Conservation (phyloP, 2,797 vertebrate genomes). For the Gouania willdenowi region DNA sequence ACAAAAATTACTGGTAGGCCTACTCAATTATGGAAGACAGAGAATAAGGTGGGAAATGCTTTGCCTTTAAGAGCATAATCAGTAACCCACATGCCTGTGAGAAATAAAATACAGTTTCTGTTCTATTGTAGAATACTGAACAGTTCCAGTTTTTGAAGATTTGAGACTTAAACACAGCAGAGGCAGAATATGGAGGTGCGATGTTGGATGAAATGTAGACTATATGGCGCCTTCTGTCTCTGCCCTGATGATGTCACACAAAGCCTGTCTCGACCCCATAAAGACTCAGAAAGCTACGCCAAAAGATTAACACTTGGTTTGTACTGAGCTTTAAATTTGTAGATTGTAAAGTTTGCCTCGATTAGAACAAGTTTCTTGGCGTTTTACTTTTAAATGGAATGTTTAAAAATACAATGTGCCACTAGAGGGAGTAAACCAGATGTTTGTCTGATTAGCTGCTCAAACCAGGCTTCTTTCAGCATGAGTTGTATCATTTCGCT, state of each 20-base stretch:
- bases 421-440: conserved; percentile 54
- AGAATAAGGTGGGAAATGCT: conserved; percentile 21
- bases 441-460: conserved; percentile 17
- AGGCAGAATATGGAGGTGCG: conserved; percentile 71
- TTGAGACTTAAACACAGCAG: conserved; percentile 58
- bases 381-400: too few relatives aligned
- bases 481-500: conserved; percentile 20
- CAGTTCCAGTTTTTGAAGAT: conserved; percentile 62
- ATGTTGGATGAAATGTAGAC: conserved; percentile 74
- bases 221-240: conserved; percentile 59
- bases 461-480: conserved; percentile 31
- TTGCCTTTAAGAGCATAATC: conserved; percentile 37
- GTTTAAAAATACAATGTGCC: conserved; percentile 29
- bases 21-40: conserved; percentile 64
- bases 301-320: conserved; percentile 1
- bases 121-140: conserved; percentile 49
- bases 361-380: too few relatives aligned
- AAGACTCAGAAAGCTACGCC: not conserved
- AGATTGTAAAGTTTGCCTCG: too few relatives aligned
- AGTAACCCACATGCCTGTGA: conserved; percentile 6
- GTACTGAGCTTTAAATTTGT: not conserved
- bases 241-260: conserved; percentile 60
- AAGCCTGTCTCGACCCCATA: conserved; percentile 1
- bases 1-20: conserved; percentile 63
- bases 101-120: conserved; percentile 45